Base-by-base conservation (phyloP, 2,888 invertebrate genomes). In the Aporophyla nigra region DNA sequence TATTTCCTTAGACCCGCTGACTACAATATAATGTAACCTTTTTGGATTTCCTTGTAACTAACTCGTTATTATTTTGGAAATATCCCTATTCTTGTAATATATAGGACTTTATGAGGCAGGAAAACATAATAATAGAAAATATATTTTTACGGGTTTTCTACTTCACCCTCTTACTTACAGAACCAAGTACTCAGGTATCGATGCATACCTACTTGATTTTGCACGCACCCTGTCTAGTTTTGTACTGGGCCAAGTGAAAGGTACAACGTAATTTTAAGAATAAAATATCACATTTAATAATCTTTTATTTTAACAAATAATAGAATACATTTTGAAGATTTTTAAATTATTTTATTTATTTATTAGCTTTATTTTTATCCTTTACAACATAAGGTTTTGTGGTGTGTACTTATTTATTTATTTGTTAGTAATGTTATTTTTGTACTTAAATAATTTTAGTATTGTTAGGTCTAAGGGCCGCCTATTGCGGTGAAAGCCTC, bases 41-140 rank as follows among this genome's bases (percentile, higher is more conserved):
- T 92, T 93, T 91, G 88, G 90, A 82, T 88, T 92, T 92, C 88
- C 91, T 89, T 92, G 91, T 94, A 91, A 87, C 65, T 58, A 71
- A 78, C 78, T 74, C 40, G 21, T 67, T 70, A 59, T 66, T 78
- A 70, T 68, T 58, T 59, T 46, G 49, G 21, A 78, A 63, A 51
- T 63, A 51, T 54, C 2, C 51, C 6, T 27, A 53, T 81, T 59
- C 16, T 76, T 58, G 53, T 59, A 43, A 58, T 49, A 53, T 68
- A 43, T 68, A 33, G n/a, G 19, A n/a, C 6, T 66, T 19, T 58
- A 67, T n/a, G n/a, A 40, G 43, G 49, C 27, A 33, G 1, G 16
- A 56, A 62, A 54, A 54, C 14, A 51, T 19, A 33, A 33, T 53
- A 27, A 40, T 24, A 51, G 9, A 51, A 49, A 27, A 19, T 40